Evolutionary conservation across 2,888 invertebrate species (phyloP), one percentile per base, ranked within the genome.

Genomic region (Meta bourneti): DNA sequence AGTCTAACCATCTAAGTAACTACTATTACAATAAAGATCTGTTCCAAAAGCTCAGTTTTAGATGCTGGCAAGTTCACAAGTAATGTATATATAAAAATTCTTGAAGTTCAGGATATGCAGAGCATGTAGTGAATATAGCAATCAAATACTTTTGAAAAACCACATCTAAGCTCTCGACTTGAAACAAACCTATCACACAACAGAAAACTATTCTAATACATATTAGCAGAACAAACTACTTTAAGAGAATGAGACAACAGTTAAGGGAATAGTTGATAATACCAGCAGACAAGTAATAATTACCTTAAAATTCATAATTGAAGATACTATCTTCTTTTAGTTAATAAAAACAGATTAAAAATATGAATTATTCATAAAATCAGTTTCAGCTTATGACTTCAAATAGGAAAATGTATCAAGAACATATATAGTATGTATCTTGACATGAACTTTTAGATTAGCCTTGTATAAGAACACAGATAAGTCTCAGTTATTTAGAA

Each of bases 11-110:
- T 75, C 84, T 84, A 84, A 84, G 52, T 54, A 70, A 34, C 48
- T 48, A 72, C 82, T 81, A 70, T 11, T 81, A 70, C 81, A 70
- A 81, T 82, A 75, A 75, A 75, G 61, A 79, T 79, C 69, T 61
- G 54, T 84, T 84, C 52, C 8, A 13, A 84, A 84, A 74, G 74
- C 74, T 74, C 84, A 74, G 61, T 61, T 61, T 74, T 34, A 54
- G 71, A 78, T 52, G 19, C 54, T 61, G 84, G 75, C 84, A 84
- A 74, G 81, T 70, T 79, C 49, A 78, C 20, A 71, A 19, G 61
- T 48, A 81, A 61, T 61, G 61, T 61, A 61, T 9, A 61, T 70
- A 81, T 49, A 54, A 75, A 61, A 71, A 84, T 74, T 84, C 20
- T 74, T 83, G 61, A 52, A 74, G 74, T 79, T 79, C 61, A 61